phyloP scores from a whole-genome alignment of 2,113 vertebrate species.

The human (Homo sapiens) region DNA sequence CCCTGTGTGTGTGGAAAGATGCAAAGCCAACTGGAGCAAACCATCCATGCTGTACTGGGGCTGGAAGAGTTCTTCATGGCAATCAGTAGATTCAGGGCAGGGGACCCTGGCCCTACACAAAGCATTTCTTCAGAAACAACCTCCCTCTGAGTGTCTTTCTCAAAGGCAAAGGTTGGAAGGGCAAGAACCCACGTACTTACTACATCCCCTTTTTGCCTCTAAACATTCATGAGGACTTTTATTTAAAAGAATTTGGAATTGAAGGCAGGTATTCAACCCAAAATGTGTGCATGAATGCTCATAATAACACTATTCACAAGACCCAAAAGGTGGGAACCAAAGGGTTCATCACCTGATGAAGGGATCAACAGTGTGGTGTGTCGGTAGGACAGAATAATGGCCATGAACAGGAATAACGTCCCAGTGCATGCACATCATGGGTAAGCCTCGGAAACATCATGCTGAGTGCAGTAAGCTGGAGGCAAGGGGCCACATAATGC shows the following conservation, averaged over 20 bases:
- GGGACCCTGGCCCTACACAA: not conserved
- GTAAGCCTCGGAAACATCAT: not conserved
- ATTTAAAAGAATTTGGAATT: not conserved
- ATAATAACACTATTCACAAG: not conserved
- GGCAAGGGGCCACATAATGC: too few relatives aligned
- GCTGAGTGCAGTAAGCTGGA: not conserved
- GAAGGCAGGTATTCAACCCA: not conserved
- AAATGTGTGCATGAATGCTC: not conserved
- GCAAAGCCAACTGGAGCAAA: not conserved
- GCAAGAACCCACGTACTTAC: not conserved
- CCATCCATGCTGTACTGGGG: not conserved
- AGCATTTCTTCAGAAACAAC: not conserved
- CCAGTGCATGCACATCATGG: too few relatives aligned
- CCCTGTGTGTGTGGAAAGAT: not conserved
- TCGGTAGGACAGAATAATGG: too few relatives aligned
- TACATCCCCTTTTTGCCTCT: not conserved
- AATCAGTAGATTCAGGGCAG: not conserved
- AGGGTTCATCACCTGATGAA: not conserved
- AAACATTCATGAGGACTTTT: not conserved
- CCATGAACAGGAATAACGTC: not conserved
- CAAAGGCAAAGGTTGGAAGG: not conserved
- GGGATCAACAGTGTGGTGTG: not conserved
- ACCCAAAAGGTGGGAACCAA: not conserved
- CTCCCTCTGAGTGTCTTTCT: not conserved
- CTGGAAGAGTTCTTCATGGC: not conserved